These are phyloP conservation scores for Phthorimaea operculella DNA, from an alignment of 1,140 invertebrate species.

Conservation along the genomic window DNA sequence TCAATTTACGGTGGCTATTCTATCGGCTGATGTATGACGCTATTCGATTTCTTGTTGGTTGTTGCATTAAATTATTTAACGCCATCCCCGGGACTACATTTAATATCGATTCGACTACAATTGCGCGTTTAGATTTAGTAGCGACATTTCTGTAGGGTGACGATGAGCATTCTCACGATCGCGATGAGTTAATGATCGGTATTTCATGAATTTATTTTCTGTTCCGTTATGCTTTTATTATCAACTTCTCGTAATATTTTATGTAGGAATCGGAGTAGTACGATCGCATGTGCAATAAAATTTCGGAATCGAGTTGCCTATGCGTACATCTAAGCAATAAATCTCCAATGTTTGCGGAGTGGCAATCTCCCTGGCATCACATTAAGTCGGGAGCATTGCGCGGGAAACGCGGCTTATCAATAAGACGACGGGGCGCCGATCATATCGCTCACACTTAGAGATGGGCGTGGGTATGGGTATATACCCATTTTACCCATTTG, in stretches of 20 bases:
- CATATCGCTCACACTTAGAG: slow-evolving; percentile 45
- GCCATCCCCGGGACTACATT: not conserved
- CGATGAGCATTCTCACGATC: not conserved
- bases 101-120: not conserved
- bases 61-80: slow-evolving; percentile 12
- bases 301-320: not conserved
- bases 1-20: slow-evolving; percentile 57
- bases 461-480: too few species aligned
- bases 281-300: not conserved
- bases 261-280: too few species aligned
- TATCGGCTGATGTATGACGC: slow-evolving; percentile 30
- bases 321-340: not conserved
- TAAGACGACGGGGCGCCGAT: slow-evolving; percentile 62
- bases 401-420: slow-evolving; percentile 62
- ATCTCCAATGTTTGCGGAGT: not conserved
- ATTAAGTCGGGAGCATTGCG: slow-evolving; percentile 60
- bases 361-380: slow-evolving; percentile 31
- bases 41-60: slow-evolving; percentile 11
- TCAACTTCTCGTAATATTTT: too few species aligned
- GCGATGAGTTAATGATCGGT: not conserved
- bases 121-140: not conserved
- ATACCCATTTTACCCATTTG: too few species aligned
- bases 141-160: not conserved
- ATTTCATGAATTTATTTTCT: too few species aligned
- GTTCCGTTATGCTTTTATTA: too few species aligned